Evolutionary conservation across 64 coral and sea anemone species (phyloP).

Genomic region (Platygyra sinensis): DNA sequence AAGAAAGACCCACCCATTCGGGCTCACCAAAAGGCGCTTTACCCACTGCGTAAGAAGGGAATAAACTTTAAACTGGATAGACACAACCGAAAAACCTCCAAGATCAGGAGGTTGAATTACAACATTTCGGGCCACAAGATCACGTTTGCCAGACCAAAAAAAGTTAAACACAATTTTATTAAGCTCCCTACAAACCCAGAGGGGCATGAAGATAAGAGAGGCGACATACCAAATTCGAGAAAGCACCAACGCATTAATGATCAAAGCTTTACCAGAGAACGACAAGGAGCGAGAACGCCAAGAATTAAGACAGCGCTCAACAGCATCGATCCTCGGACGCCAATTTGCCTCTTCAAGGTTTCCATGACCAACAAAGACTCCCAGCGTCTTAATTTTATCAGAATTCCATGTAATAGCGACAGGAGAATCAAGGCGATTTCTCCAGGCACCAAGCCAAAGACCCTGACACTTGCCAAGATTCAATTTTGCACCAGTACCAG

Average conservation of each 20-base stretch:
- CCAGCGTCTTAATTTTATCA: background rate
- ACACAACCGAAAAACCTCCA: background rate
- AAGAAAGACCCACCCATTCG: no score
- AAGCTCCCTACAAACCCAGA: background rate
- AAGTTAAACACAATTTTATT: background rate
- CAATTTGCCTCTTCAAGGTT: slow-evolving; percentile 9
- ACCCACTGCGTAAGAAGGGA: background rate
- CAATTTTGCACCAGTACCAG: background rate
- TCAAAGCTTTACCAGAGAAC: slow-evolving; percentile 2
- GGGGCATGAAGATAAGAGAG: background rate
- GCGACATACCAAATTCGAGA: slow-evolving; percentile 10
- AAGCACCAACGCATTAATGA: background rate
- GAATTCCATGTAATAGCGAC: background rate
- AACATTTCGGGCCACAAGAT: background rate
- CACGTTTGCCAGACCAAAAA: background rate
- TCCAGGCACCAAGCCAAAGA: slow-evolving; percentile 23
- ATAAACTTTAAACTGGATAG: background rate
- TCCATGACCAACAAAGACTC: background rate
- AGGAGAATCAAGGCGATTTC: background rate
- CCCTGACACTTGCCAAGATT: slow-evolving; percentile 16
- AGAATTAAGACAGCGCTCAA: background rate
- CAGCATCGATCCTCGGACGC: background rate
- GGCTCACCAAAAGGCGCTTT: no score
- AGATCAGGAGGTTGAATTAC: background rate
- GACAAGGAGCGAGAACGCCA: slow-evolving; percentile 31